Base-by-base conservation (phyloP, 2,888 invertebrate species). In the Lacanobia wlatinum region DNA sequence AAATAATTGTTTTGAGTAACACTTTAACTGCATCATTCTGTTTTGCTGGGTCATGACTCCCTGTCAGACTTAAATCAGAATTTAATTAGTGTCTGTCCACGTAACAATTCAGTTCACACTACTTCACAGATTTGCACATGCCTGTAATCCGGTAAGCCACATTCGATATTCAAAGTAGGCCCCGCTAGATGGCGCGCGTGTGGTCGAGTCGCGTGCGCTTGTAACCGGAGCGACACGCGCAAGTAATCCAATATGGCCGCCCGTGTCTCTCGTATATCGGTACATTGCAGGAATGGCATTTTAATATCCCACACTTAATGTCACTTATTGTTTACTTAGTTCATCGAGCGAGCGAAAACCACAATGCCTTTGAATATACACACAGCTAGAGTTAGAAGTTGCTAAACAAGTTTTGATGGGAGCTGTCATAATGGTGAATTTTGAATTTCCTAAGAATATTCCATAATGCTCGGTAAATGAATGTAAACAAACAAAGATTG, bases 171-270 rank as follows among this genome's bases (percentile, higher is more conserved):
- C 87, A 87, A 89, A 88, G 87, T 89, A 79, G 83, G 82, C 83
- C 83, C 84, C 90, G 86, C 90, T 94, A 95, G 95, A 95, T 94
- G 94, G 93, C 95, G 95, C 92, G 95, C 92, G 96, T 95, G 96
- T 95, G 96, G 95, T 94, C 95, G 90, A 91, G 94, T 94, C 95
- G 95, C 96, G 96, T 95, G 96, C 96, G 95, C 95, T 92, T 89
- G 94, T 92, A 95, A 95, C 95, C 95, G 92, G 93, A 95, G 94
- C 93, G 95, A 95, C 95, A 94, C 94, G 95, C 94, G 93, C 93
- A 93, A 91, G 96, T 96, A 96, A 96, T 94, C 91, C 94, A 95
- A 96, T 95, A 96, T 94, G 94, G 94, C 94, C 91, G 94, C 87
- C 84, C 90, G 88, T 90, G 91, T 92, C 93, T 92, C 92, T 91